Conservation (phyloP, 2,888 invertebrate genomes). For the Gymnoscelis rufifasciata region DNA sequence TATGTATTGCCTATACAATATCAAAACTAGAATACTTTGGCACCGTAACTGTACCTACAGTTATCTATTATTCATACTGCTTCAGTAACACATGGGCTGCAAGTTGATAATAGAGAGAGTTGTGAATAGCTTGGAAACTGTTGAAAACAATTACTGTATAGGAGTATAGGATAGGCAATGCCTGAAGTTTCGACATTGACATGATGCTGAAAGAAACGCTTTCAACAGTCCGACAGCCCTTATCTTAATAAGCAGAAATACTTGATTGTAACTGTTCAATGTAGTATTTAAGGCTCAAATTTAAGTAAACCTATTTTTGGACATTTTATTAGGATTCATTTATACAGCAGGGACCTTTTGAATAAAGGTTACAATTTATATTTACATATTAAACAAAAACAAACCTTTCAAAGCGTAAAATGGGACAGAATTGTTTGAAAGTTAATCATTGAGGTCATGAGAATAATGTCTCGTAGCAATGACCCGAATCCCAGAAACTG, state of each 20-base stretch:
- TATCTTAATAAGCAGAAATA: slow-evolving; percentile 4
- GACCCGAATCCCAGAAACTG: slow-evolving; percentile 9
- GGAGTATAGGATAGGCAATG: slow-evolving; percentile 7
- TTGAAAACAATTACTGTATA: slow-evolving; percentile 7
- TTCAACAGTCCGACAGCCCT: slow-evolving; percentile 6
- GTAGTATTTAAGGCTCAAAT: slow-evolving; percentile 3
- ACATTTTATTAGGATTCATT: not conserved
- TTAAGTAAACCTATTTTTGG: not conserved
- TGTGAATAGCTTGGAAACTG: slow-evolving; percentile 13
- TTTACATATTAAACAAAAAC: not conserved
- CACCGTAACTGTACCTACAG: slow-evolving; percentile 4
- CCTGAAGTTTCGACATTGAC: slow-evolving; percentile 16
- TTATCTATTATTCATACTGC: no score
- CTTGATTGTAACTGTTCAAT: slow-evolving; percentile 7
- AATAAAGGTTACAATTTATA: not conserved
- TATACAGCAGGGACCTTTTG: not conserved
- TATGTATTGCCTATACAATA: slow-evolving; percentile 13
- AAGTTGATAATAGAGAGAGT: no score
- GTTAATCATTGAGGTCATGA: slow-evolving; percentile 1
- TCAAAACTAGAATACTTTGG: slow-evolving; percentile 5
- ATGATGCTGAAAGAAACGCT: slow-evolving; percentile 12
- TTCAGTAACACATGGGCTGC: no score
- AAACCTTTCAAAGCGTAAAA: not conserved
- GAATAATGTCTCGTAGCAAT: not conserved
- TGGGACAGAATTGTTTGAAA: not conserved